Conservation (phyloP, 2,113 vertebrate species). For the Hiodon alosoides region DNA sequence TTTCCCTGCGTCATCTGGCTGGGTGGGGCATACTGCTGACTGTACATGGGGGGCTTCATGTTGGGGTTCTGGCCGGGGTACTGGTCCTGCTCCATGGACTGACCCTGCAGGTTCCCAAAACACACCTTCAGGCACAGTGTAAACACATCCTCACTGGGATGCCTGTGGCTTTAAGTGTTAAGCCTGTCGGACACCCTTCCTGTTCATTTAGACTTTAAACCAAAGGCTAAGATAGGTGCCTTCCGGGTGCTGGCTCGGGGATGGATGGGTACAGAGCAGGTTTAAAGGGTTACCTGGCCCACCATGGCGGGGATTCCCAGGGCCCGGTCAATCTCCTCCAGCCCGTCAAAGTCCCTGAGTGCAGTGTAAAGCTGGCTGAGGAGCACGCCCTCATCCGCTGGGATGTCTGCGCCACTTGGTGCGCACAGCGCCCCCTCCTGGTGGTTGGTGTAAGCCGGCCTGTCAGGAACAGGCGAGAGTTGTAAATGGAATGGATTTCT, state of each 20-base stretch:
- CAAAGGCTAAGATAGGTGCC: not conserved
- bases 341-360: conserved; percentile 87
- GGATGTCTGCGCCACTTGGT: conserved; percentile 64
- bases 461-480: conserved; percentile 37
- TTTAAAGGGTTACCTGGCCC: conserved; percentile 70
- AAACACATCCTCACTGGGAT: too few relatives aligned
- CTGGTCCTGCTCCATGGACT: conserved; percentile 80
- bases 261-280: too few relatives aligned
- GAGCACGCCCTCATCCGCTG: conserved; percentile 81
- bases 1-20: conserved; percentile 80
- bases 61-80: conserved; percentile 77
- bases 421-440: conserved; percentile 82
- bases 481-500: too few relatives aligned
- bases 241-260: too few relatives aligned
- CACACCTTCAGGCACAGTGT: not conserved
- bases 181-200: too few relatives aligned
- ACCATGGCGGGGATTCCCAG: conserved; percentile 91
- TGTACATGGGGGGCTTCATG: conserved; percentile 81
- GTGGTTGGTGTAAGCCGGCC: conserved; percentile 72
- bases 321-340: conserved; percentile 92
- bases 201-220: too few relatives aligned
- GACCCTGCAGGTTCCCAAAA: conserved; percentile 59
- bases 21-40: conserved; percentile 78
- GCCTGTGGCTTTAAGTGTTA: too few relatives aligned
- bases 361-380: conserved; percentile 92